Percentiles rank a stretch among this genome's conserved stretches.
phyloP scores from a whole-genome alignment of 2,888 invertebrate species.

The Tipula helvola region DNA sequence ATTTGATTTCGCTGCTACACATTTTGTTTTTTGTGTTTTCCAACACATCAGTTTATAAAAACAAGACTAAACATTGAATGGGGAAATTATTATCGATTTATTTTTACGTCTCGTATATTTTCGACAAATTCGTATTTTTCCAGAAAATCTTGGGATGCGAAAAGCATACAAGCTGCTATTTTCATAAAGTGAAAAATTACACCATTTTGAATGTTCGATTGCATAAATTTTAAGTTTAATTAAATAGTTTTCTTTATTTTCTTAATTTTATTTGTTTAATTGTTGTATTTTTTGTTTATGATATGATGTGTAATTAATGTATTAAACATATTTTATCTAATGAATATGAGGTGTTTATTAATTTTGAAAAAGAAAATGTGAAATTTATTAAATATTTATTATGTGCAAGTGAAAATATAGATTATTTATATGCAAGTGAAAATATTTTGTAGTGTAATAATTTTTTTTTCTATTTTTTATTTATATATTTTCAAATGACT shows the following conservation, averaged over 20 bases:
- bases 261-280: background rate
- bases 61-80: no score
- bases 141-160: no score
- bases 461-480: background rate
- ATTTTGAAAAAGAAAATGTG: background rate
- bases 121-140: no score
- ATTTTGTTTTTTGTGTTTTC: no score
- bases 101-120: no score
- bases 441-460: background rate
- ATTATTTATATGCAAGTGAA: background rate
- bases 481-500: background rate
- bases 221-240: background rate
- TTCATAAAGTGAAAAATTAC: background rate
- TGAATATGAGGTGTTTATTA: background rate
- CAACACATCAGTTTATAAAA: no score
- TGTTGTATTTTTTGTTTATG: background rate
- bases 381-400: background rate
- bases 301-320: background rate
- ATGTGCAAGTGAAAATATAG: background rate
- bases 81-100: no score
- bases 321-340: background rate
- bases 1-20: no score
- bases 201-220: background rate
- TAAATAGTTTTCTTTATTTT: background rate
- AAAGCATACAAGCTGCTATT: background rate